Conservation (phyloP, 2,888 invertebrate genomes). For the Archaeoteleia sp. region DNA sequence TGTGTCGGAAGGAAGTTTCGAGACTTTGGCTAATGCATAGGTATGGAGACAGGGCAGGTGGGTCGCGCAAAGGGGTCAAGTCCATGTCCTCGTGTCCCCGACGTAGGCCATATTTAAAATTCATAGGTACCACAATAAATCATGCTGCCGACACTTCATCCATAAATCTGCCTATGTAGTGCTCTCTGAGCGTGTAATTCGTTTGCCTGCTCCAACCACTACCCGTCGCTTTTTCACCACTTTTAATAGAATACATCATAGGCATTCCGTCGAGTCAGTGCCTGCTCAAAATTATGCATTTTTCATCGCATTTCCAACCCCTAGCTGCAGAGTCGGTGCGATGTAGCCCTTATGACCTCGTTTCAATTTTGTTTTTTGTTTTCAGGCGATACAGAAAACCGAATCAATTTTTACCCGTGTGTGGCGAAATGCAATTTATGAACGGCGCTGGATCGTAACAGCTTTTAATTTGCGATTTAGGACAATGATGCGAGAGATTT, state of each 20-base stretch:
- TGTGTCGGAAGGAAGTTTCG: constrained; percentile 16
- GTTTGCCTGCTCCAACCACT: constrained; percentile 26
- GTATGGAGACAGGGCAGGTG: constrained; percentile 21
- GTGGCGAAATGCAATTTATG: constrained; percentile 30
- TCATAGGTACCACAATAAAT: constrained; percentile 45
- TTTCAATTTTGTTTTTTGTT: too few species aligned
- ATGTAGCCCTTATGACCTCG: constrained; percentile 1
- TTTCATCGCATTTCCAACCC: constrained; percentile 32
- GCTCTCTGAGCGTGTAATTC: constrained; percentile 43
- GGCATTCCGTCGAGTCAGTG: constrained; percentile 50
- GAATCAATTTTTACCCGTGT: constrained; percentile 16
- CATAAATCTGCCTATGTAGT: constrained; percentile 46
- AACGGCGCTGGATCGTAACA: constrained; percentile 25
- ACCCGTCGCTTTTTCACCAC: constrained; percentile 34
- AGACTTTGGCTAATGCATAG: constrained; percentile 15
- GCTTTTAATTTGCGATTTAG: constrained; percentile 43
- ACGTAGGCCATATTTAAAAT: constrained; percentile 47
- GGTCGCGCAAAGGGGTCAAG: constrained; percentile 23
- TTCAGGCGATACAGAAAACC: too few species aligned
- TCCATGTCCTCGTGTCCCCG: constrained; percentile 23
- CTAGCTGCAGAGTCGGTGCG: too few species aligned
- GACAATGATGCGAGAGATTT: constrained; percentile 43
- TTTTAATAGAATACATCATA: constrained; percentile 42
- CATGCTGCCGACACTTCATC: constrained; percentile 44
- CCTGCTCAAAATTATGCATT: constrained; percentile 58